Evolutionary conservation across 2,888 invertebrate genomes (phyloP).

Genomic region (Chymomyza procnemis): DNA sequence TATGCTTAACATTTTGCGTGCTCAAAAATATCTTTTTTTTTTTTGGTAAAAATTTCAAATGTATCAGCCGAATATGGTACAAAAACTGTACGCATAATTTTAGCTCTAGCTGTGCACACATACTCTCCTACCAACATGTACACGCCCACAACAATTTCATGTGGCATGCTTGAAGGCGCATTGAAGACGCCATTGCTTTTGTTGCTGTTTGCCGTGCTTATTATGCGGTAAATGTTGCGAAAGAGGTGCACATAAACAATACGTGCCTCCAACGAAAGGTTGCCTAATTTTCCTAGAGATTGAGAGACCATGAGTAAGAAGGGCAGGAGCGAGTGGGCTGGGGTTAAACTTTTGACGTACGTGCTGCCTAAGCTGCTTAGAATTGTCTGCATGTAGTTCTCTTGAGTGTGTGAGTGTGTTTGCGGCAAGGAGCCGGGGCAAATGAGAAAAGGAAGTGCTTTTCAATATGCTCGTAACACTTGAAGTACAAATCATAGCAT

Average conservation of each 20-base stretch:
- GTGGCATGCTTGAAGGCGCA: conserved; percentile 16
- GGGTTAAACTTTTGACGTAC: conserved; percentile 29
- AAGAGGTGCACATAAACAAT: conserved; percentile 36
- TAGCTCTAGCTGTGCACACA: neutral
- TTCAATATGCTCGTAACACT: conserved; percentile 42
- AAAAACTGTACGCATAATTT: no score
- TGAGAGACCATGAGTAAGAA: no score
- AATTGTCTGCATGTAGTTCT: conserved; percentile 13
- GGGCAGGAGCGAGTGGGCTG: conserved; percentile 3
- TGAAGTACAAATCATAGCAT: conserved; percentile 39
- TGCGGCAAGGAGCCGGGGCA: neutral
- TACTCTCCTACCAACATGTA: conserved; percentile 20
- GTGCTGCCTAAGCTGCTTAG: conserved; percentile 44
- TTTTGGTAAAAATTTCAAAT: neutral
- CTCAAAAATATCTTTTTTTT: no score
- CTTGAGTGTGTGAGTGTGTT: neutral
- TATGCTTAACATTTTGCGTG: no score
- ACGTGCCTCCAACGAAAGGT: conserved; percentile 38
- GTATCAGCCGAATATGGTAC: neutral
- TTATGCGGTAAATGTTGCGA: conserved; percentile 59
- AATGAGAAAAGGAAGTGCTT: neutral
- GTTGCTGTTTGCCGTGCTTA: conserved; percentile 48
- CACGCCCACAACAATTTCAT: conserved; percentile 10
- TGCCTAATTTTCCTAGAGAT: conserved; percentile 56
- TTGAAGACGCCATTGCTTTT: neutral